Base-by-base conservation (phyloP, 2,113 vertebrate genomes). In the Trogon melanurus region DNA sequence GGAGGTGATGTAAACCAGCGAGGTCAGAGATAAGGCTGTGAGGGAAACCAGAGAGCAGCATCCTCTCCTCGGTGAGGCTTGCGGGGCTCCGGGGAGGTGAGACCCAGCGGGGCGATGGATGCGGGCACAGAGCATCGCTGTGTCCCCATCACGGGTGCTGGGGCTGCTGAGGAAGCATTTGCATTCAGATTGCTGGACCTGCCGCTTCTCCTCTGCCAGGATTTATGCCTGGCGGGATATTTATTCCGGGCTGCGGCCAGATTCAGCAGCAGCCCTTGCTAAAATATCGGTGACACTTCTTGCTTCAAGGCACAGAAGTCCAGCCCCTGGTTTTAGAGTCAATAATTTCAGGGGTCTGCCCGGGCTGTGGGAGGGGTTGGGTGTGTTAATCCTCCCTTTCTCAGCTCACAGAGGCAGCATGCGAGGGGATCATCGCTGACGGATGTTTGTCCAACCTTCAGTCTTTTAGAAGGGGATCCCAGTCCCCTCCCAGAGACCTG, bases 211-310 rank as follows among this genome's bases (percentile, higher is more conserved):
- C 36, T 69, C n/a, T n/a, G 13, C 9, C 65, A 73, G 76, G 66
- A 11, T 5, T 89, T 20, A 17, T 0, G 0, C 17, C 1, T 3
- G 18, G 48, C 53, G 45, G 54, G 81, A 20, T 22, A 34, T 70
- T 74, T 66, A 66, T 80, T 56, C 36, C 41, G 71, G 62, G 47
- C 26, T 44, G 7, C 0, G 4, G n/a, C 51, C 41, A 45, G 57
- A 53, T 53, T 44, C 32, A 16, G 81, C 12, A 41, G 8, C 72
- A 65, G 10, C 30, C 25, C 38, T 51, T 6, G 45, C 25, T 60
- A 38, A 74, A 95, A 51, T 60, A 25, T 3, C 6, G 27, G 38
- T 32, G 67, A 45, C 29, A 27, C 27, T 61, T 56, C 78, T 65
- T 34, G 51, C 51, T 51, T 75, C 29, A 47, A 61, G 27, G 38